These are phyloP conservation scores for Hippocampus kuda DNA, from an alignment of 2,797 vertebrate species.

Conservation along the genomic window DNA sequence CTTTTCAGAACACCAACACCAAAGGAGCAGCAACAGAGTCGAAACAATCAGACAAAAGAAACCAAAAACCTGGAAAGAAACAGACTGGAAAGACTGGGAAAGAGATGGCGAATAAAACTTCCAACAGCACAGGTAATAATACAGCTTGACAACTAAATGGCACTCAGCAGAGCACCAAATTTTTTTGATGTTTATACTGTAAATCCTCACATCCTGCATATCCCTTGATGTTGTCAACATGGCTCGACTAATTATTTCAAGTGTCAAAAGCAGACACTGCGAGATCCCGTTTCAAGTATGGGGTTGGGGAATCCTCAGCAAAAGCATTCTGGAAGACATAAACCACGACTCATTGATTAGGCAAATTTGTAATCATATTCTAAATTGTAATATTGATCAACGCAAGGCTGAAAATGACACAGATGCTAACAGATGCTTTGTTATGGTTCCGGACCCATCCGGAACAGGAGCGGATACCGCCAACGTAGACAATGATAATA, in stretches of 20 bases:
- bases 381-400: not conserved
- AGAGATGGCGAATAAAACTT: constrained; percentile 60
- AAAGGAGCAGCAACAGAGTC: constrained; percentile 49
- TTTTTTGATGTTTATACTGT: not conserved
- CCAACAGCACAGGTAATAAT: not conserved
- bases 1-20: constrained; percentile 56
- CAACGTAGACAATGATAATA: too few relatives aligned
- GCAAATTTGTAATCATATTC: too few relatives aligned
- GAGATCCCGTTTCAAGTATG: not conserved
- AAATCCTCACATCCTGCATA: not conserved
- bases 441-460: too few relatives aligned
- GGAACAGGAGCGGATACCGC: too few relatives aligned
- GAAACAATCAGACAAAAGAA: constrained; percentile 65
- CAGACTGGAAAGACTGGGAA: constrained; percentile 54
- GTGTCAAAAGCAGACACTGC: not conserved
- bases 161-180: not conserved
- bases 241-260: not conserved
- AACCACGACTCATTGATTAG: not conserved
- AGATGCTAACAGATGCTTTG: too few relatives aligned
- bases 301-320: too few relatives aligned
- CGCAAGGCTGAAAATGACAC: not conserved
- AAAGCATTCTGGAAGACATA: not conserved
- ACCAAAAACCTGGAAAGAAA: constrained; percentile 75
- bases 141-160: not conserved
- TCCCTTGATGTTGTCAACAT: not conserved